Evolutionary conservation across 1,140 invertebrate species (phyloP).

Genomic region (Drosophila bifasciata): DNA sequence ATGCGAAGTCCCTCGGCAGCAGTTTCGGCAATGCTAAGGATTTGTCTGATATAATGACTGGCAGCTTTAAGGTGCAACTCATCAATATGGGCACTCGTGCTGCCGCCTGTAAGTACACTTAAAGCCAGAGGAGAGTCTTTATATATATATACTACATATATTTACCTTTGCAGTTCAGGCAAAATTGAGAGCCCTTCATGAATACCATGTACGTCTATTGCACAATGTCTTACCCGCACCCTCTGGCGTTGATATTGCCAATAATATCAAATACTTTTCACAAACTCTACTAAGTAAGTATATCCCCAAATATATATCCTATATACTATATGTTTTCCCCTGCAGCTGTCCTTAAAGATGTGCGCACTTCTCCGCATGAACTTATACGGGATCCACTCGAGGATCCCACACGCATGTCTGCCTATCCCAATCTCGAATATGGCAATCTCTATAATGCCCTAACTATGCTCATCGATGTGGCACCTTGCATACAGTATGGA

Average conservation of each 20-base stretch:
- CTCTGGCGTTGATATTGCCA: slow-evolving; percentile 97
- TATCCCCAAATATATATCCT: too few relatives aligned
- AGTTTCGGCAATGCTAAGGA: slow-evolving; percentile 84
- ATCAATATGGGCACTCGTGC: slow-evolving; percentile 90
- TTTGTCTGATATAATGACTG: slow-evolving; percentile 84
- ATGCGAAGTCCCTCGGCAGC: slow-evolving; percentile 83
- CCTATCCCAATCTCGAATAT: slow-evolving; percentile 98
- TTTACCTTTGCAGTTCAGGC: slow-evolving; percentile 92
- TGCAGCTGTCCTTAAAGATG: slow-evolving; percentile 96
- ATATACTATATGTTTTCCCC: too few relatives aligned
- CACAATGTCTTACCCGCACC: slow-evolving; percentile 96
- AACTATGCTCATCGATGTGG: slow-evolving; percentile 92
- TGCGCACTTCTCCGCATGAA: slow-evolving; percentile 94
- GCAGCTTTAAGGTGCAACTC: slow-evolving; percentile 87
- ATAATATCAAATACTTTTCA: slow-evolving; percentile 98
- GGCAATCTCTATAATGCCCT: slow-evolving; percentile 95
- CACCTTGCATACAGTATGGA: slow-evolving; percentile 92
- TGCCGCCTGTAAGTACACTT: slow-evolving; percentile 88
- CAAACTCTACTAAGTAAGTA: slow-evolving; percentile 97
- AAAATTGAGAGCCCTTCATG: slow-evolving; percentile 98
- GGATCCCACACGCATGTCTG: slow-evolving; percentile 92
- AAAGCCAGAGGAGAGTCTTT: slow-evolving; percentile 65
- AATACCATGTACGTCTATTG: slow-evolving; percentile 96
- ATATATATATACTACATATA: neutral
- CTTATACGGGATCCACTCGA: slow-evolving; percentile 94